Base-by-base conservation (phyloP, 2,797 vertebrate species). In the Cichlasoma orientale region DNA sequence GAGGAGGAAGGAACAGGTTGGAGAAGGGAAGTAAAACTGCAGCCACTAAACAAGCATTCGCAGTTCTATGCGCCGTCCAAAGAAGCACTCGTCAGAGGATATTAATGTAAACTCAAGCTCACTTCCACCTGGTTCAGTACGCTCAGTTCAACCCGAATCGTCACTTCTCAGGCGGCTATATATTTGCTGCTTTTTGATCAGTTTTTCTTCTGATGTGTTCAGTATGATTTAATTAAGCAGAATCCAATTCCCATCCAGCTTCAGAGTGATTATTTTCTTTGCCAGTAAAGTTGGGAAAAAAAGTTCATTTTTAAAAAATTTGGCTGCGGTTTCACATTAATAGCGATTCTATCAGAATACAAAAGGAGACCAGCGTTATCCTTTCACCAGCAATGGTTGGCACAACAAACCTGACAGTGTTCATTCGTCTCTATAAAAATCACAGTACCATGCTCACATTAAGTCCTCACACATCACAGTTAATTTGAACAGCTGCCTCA, bases 401-500 rank as follows among this genome's bases (percentile, higher is more conserved):
- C 52, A 78, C 58, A 41, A 63, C 53, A 61, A 78, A 86, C 54
- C 41, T 61, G 59, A 76, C 78, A 27, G 47, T 80, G 81, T 79
- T 88, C 77, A 83, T 84, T 87, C 68, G 56, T 29, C 69, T 77
- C 23, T 18, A 27, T 77, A 79, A 82, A 85, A 80, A 79, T 75
- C 85, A 87, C 86, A 88, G 71, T 47, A 23, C 12, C 72, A 7
- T 87, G 89, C 91, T 88, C 81, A 75, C 81, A 76, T 79, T 77
- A 83, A 77, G 84, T 68, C 86, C 61, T 88, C 57, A 59, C 5
- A 72, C 82, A 75, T 87, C 89, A 33, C 38, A 58, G 81, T 82
- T 86, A 1, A 90, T 93, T 92, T 92, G 88, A 92, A 91, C 91
- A 93, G 90, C 91, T 91, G 91, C 85, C 66, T 88, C 80, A 0